These are phyloP conservation scores for Junonia oenone DNA, from an alignment of 2,888 invertebrate genomes.

Conservation along the genomic window DNA sequence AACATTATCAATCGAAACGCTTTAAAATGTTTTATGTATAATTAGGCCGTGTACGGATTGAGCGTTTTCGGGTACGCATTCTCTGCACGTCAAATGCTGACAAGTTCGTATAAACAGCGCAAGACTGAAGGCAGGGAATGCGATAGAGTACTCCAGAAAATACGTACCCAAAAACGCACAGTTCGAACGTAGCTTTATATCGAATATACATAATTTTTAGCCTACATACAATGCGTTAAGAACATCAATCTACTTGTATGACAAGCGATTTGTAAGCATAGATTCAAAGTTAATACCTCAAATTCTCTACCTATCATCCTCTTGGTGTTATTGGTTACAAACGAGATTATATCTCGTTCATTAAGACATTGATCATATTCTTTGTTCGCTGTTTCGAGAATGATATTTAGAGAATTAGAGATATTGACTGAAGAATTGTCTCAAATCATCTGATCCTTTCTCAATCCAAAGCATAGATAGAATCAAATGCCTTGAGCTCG, in stretches of 20 bases:
- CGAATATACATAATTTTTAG: conserved; percentile 23
- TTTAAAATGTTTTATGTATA: conserved; percentile 41
- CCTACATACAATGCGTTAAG: conserved; percentile 25
- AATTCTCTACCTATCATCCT: conserved; percentile 15
- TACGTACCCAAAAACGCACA: too few species aligned
- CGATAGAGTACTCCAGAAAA: too few species aligned
- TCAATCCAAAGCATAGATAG: conserved; percentile 12
- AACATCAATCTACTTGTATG: conserved; percentile 49
- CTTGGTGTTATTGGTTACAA: not conserved
- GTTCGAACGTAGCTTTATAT: conserved; percentile 2
- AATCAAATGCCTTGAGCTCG: conserved; percentile 19
- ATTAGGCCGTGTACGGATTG: not conserved
- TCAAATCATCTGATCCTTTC: conserved; percentile 18
- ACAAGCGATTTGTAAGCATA: conserved; percentile 58
- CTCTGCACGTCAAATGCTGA: too few species aligned
- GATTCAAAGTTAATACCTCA: conserved; percentile 30
- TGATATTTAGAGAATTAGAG: conserved; percentile 13
- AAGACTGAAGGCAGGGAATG: too few species aligned
- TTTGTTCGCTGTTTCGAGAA: not conserved
- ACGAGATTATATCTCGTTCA: conserved; percentile 15
- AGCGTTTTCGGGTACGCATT: too few species aligned
- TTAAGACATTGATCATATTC: not conserved
- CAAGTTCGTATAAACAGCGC: too few species aligned
- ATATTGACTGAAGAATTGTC: conserved; percentile 16
- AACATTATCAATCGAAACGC: conserved; percentile 59